These are phyloP conservation scores for western clawed frog (Xenopus tropicalis) DNA, from an alignment of 2,113 vertebrate species.

Conservation along the genomic window DNA sequence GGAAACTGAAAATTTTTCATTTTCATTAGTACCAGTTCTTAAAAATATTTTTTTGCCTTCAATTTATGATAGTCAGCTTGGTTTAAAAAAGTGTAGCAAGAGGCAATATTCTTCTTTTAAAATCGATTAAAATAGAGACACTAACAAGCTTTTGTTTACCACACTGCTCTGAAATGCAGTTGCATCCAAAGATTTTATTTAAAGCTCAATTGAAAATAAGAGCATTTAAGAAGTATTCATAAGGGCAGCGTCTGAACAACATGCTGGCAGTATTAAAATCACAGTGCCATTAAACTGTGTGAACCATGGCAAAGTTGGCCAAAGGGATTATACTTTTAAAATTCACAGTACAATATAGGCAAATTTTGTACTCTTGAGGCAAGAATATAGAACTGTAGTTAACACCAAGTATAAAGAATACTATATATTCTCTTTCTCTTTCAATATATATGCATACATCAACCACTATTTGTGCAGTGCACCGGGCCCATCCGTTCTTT, in stretches of 20 bases:
- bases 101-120: not conserved
- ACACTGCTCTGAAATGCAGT: not conserved
- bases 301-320: conserved; percentile 42
- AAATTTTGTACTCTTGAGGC: not conserved
- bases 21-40: not conserved
- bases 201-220: conserved; percentile 63
- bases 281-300: conserved; percentile 47
- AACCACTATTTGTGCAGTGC: too few relatives aligned
- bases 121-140: conserved; percentile 51
- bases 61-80: not conserved
- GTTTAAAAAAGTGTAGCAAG: too few relatives aligned
- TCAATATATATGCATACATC: too few relatives aligned
- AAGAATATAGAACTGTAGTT: not conserved
- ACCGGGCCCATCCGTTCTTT: too few relatives aligned
- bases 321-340: conserved; percentile 47
- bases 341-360: not conserved
- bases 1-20: too few relatives aligned
- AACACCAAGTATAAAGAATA: not conserved
- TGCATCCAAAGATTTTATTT: conserved; percentile 31
- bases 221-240: conserved; percentile 62
- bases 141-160: conserved; percentile 61
- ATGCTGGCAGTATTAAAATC: conserved; percentile 58
- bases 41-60: not conserved
- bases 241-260: conserved; percentile 58
- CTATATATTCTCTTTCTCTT: too few relatives aligned